Percentiles rank a stretch among this genome's conserved stretches.
Evolutionary conservation across 1,140 invertebrate species (phyloP).

Genomic region (Cyrtorhinus lividipennis): DNA sequence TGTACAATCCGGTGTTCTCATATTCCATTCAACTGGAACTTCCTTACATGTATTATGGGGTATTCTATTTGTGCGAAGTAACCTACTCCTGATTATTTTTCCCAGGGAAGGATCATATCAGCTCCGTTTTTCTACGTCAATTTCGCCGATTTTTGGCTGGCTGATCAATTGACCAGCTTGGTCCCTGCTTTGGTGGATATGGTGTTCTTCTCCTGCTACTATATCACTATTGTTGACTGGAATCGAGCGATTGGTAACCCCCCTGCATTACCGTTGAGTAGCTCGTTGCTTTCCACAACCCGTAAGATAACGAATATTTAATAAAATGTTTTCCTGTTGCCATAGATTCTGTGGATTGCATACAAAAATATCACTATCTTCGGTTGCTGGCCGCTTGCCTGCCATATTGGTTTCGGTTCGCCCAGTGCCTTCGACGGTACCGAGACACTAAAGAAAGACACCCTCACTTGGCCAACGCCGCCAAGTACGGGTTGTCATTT

Average conservation of each 20-base stretch:
- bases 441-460: slow-evolving; percentile 76
- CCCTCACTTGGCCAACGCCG: slow-evolving; percentile 92
- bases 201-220: slow-evolving; percentile 81
- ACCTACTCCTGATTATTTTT: background rate
- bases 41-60: too few species aligned
- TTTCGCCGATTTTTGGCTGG: slow-evolving; percentile 99
- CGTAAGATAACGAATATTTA: too few species aligned
- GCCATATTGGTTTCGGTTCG: slow-evolving; percentile 95
- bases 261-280: background rate
- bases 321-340: too few species aligned
- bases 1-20: too few species aligned
- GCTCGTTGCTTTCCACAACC: too few species aligned
- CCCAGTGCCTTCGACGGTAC: slow-evolving; percentile 92
- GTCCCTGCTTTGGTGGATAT: slow-evolving; percentile 81
- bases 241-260: slow-evolving; percentile 39
- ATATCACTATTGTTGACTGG: slow-evolving; percentile 58
- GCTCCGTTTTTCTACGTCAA: slow-evolving; percentile 88
- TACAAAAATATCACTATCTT: slow-evolving; percentile 6
- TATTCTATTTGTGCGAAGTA: too few species aligned
- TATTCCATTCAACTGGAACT: too few species aligned
- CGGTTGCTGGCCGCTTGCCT: slow-evolving; percentile 68
- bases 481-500: slow-evolving; percentile 96
- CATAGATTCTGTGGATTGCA: too few species aligned
- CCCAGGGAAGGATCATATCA: slow-evolving; percentile 63
- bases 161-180: slow-evolving; percentile 94